Conservation (phyloP, 2,888 invertebrate species). For the Pterobdella sp. region DNA sequence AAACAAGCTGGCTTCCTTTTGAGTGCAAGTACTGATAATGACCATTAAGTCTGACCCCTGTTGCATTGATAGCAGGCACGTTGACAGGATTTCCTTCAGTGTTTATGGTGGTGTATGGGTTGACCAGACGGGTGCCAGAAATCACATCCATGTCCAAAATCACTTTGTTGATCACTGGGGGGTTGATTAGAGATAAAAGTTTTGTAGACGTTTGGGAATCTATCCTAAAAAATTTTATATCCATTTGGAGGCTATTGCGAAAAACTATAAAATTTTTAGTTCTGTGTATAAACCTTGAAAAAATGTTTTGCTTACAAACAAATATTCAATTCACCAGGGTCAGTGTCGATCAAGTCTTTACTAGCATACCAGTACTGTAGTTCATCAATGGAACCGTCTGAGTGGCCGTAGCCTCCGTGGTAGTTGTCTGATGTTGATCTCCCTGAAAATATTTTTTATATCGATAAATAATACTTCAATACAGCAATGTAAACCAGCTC, state of each 20-base stretch:
- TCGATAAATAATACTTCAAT: not conserved
- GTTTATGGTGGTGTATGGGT: slow-evolving; percentile 30
- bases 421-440: slow-evolving; percentile 36
- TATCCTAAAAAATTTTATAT: not conserved
- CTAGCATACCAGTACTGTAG: slow-evolving; percentile 47
- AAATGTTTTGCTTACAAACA: no score
- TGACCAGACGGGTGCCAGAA: slow-evolving; percentile 29
- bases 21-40: slow-evolving; percentile 45
- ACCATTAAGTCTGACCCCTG: slow-evolving; percentile 41
- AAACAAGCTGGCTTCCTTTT: slow-evolving; percentile 43
- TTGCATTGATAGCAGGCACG: slow-evolving; percentile 30
- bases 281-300: no score
- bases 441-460: slow-evolving; percentile 37
- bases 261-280: not conserved
- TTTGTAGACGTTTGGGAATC: not conserved
- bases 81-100: slow-evolving; percentile 32
- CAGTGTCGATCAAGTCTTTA: slow-evolving; percentile 38
- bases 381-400: slow-evolving; percentile 43
- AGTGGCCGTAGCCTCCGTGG: slow-evolving; percentile 19
- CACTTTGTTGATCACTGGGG: slow-evolving; percentile 38
- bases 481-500: not conserved
- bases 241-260: not conserved
- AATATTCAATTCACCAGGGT: slow-evolving; percentile 6
- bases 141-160: slow-evolving; percentile 38
- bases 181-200: not conserved